These are phyloP conservation scores for Chaetodon auriga DNA, from an alignment of 2,113 vertebrate genomes.

Conservation along the genomic window DNA sequence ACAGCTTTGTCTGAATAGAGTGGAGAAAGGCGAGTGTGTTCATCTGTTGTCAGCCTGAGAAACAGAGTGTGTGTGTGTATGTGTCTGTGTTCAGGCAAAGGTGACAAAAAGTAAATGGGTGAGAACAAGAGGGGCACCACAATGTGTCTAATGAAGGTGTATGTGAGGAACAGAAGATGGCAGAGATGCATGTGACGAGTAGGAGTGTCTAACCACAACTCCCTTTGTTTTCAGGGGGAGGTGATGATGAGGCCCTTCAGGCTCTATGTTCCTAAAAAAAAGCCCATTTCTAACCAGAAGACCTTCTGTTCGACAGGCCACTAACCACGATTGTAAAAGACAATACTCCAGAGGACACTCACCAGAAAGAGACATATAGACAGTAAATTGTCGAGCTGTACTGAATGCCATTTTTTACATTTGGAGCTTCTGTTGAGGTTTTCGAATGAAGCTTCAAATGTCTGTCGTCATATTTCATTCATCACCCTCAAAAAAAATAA, in stretches of 20 bases:
- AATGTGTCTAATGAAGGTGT: slow-evolving; percentile 61
- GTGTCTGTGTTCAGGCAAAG: slow-evolving; percentile 28
- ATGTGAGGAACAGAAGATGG: slow-evolving; percentile 32
- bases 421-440: too few relatives aligned
- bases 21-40: slow-evolving; percentile 20
- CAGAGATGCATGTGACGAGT: slow-evolving; percentile 49
- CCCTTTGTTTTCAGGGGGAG: slow-evolving; percentile 62
- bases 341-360: slow-evolving; percentile 26
- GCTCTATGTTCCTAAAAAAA: slow-evolving; percentile 36
- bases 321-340: slow-evolving; percentile 14
- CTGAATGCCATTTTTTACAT: too few relatives aligned
- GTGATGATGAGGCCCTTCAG: slow-evolving; percentile 40
- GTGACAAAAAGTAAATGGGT: slow-evolving; percentile 52
- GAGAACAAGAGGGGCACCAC: slow-evolving; percentile 56
- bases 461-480: too few relatives aligned
- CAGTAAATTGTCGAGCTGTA: too few relatives aligned
- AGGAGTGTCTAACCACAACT: slow-evolving; percentile 43
- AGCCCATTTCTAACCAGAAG: slow-evolving; percentile 44
- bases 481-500: too few relatives aligned
- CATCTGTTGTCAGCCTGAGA: slow-evolving; percentile 16
- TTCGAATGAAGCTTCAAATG: too few relatives aligned
- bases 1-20: slow-evolving; percentile 57
- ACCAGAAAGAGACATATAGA: neutral
- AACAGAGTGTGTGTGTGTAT: slow-evolving; percentile 16
- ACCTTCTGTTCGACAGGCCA: slow-evolving; percentile 32